Evolutionary conservation across 2,797 vertebrate genomes (phyloP), one percentile per base, ranked within the genome.

Genomic region (Triplophysa bombifrons): DNA sequence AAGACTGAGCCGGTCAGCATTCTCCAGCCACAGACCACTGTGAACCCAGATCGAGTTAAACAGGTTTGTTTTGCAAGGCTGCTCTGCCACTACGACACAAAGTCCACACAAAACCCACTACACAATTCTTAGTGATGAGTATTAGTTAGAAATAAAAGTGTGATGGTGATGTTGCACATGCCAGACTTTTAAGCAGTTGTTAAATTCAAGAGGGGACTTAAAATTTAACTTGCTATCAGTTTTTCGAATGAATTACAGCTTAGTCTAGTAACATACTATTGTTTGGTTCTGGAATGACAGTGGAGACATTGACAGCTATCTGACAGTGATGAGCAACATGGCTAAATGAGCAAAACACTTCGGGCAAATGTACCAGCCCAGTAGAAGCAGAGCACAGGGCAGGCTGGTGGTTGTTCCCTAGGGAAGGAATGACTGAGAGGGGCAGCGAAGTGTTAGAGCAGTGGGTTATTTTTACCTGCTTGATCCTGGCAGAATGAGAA

Each of bases 1-100:
- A 99, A 99, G 94, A 97, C 96, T 20, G 98, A 99, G 84, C 97
- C 97, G 34, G 97, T 99, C 94, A 99, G 98, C 95, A 98, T 99
- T 88, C 93, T 99, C 82, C 98, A 99, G 88, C 98, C 97, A 77
- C 98, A 99, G 93, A 99, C 98, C 90, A 99, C 97, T 25, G 98
- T 99, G 88, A 99, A 99, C 86, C 98, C 98, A 22, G 98, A 99
- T 88, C 97, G 97, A 69, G 96, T 99, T 94, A 99, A 99, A 94
- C 98, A 99, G 97, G 98, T 99, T 93, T 93, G 95, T 65, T 72
- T 72, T 44, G 30, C 13, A 34, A 44, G 4, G 16, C 71, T 65
- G 12, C 60, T 20, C 20, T 44, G 20, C 48, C 22, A 66, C 30
- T 44, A 55, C n/a, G 25, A 48, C 20, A 44, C 63, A n/a, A 38